Conservation (phyloP, 2,888 invertebrate genomes). For the Trachelus tabidus region DNA sequence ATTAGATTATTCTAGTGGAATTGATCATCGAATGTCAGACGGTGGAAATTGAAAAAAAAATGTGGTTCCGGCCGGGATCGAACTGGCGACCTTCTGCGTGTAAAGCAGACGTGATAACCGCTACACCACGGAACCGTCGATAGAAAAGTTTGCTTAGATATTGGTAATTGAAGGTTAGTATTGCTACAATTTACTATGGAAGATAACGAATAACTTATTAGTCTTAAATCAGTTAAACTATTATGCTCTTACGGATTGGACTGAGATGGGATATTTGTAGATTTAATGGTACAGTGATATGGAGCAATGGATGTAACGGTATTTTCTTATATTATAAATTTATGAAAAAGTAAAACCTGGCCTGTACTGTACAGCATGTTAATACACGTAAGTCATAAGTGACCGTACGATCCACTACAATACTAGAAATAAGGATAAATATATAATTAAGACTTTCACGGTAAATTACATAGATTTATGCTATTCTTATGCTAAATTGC, state of each 20-base stretch:
- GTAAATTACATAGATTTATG: slow-evolving; percentile 14
- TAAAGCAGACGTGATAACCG: slow-evolving; percentile 65
- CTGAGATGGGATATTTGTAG: not conserved
- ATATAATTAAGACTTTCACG: slow-evolving; percentile 1
- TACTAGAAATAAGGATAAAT: slow-evolving; percentile 1
- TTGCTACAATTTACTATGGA: not conserved
- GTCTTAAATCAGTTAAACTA: fast-evolving
- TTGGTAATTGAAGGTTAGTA: not conserved
- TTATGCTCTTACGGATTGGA: not conserved
- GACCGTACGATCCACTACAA: not conserved
- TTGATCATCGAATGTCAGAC: not conserved
- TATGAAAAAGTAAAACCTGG: slow-evolving; percentile 23
- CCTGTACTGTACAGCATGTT: slow-evolving; percentile 28
- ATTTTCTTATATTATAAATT: slow-evolving; percentile 23
- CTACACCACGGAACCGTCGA: slow-evolving; percentile 68
- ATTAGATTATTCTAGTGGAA: not conserved
- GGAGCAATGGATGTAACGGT: not conserved
- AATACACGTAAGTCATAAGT: slow-evolving; percentile 10
- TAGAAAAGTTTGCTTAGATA: not conserved
- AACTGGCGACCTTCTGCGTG: slow-evolving; percentile 70
- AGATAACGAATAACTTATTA: not conserved
- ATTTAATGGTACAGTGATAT: not conserved
- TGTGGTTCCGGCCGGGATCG: slow-evolving; percentile 70
- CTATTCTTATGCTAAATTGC: slow-evolving; percentile 28
- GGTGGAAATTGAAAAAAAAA: slow-evolving; percentile 24